phyloP scores from a whole-genome alignment of 2,113 vertebrate species.

The Rana temporaria region DNA sequence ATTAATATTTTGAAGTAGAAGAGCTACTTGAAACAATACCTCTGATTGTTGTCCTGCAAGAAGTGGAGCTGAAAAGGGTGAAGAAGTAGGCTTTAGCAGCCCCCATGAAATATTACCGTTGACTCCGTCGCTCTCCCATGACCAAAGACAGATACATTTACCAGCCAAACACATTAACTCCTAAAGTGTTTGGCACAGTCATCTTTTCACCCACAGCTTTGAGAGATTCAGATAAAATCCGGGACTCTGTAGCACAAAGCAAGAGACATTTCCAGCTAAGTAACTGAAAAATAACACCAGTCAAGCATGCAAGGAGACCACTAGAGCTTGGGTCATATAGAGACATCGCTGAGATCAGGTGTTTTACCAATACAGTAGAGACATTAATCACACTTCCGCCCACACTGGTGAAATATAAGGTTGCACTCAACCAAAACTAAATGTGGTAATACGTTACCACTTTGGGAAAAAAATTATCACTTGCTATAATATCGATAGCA shows the following conservation, averaged over 20 bases:
- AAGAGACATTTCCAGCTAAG: constrained; percentile 24
- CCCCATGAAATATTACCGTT: background rate
- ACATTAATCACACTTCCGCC: constrained; percentile 39
- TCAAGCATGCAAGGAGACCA: background rate
- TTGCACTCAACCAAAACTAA: constrained; percentile 25
- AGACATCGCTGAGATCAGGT: constrained; percentile 52
- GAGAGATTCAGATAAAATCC: constrained; percentile 47
- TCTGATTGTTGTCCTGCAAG: background rate
- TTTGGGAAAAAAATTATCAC: too few relatives aligned
- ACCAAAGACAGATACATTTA: constrained; percentile 6
- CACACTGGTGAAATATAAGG: constrained; percentile 8
- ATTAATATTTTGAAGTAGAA: too few relatives aligned
- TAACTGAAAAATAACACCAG: constrained; percentile 53
- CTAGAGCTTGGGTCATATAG: constrained; percentile 26
- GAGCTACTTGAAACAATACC: background rate
- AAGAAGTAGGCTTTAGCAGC: background rate
- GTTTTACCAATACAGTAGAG: constrained; percentile 24
- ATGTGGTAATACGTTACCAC: too few relatives aligned
- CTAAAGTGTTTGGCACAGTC: background rate
- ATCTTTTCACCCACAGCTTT: background rate
- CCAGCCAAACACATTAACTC: background rate
- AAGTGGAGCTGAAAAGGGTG: background rate
- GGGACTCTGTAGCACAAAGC: constrained; percentile 11
- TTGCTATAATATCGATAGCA: too few relatives aligned
- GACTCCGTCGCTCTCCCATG: constrained; percentile 36